phyloP scores from a whole-genome alignment of 2,888 invertebrate species.

The Liodrosophila aerea region DNA sequence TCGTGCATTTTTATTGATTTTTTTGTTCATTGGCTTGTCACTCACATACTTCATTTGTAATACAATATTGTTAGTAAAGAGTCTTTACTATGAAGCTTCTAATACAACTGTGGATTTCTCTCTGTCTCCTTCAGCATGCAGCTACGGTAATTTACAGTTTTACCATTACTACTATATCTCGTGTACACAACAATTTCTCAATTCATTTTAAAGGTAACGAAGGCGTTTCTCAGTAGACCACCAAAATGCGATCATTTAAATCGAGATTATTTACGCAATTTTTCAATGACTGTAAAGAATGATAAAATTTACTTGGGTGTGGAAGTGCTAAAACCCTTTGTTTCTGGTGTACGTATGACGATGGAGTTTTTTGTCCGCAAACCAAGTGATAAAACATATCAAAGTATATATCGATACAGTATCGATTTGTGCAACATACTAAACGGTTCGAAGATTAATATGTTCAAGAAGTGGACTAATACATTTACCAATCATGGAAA shows the following conservation, averaged over 20 bases:
- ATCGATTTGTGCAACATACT: constrained; percentile 23
- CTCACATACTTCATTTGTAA: not conserved
- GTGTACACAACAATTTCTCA: not conserved
- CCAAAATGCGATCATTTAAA: constrained; percentile 12
- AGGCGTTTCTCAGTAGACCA: not conserved
- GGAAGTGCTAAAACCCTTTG: constrained; percentile 3
- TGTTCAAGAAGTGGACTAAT: constrained; percentile 47
- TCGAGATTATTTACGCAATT: constrained; percentile 4
- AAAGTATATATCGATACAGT: constrained; percentile 17
- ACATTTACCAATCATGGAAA: constrained; percentile 55
- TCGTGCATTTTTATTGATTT: not conserved
- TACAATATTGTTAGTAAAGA: not conserved
- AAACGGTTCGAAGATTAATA: constrained; percentile 11
- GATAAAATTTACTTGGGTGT: constrained; percentile 3
- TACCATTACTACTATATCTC: too few species aligned
- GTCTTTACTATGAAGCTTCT: not conserved
- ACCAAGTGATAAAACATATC: constrained; percentile 4
- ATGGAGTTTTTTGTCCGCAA: constrained; percentile 19
- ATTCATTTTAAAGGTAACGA: too few species aligned
- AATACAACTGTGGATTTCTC: not conserved
- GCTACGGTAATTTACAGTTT: constrained; percentile 32
- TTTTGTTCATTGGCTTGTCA: not conserved
- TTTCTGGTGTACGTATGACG: constrained; percentile 3
- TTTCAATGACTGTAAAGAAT: not conserved
- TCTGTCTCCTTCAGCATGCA: constrained; percentile 1